Conservation (phyloP, 2,888 invertebrate genomes). For the Chrysopilus asiliformis region DNA sequence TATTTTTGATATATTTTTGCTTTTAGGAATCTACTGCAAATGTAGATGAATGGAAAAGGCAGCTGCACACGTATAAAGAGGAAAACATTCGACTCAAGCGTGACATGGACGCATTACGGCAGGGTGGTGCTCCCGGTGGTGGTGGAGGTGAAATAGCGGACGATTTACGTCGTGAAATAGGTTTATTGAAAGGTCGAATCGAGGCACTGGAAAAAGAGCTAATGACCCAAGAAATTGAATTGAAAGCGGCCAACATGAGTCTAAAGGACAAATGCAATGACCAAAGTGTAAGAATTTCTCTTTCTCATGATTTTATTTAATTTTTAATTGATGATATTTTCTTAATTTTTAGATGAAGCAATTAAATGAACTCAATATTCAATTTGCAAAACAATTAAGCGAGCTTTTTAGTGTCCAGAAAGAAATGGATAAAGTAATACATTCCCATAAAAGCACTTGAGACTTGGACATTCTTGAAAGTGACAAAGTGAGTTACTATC, state of each 20-base stretch:
- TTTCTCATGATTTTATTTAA: background rate
- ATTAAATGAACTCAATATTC: conserved; percentile 29
- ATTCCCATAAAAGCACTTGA: conserved; percentile 35
- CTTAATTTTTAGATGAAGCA: conserved; percentile 26
- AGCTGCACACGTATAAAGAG: conserved; percentile 83
- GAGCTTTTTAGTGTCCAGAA: conserved; percentile 34
- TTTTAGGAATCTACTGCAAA: conserved; percentile 73
- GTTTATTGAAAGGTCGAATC: conserved; percentile 60
- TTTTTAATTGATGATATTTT: background rate
- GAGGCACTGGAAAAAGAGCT: conserved; percentile 72
- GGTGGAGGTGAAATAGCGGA: conserved; percentile 56
- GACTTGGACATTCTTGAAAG: conserved; percentile 29
- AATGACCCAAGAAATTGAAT: conserved; percentile 70
- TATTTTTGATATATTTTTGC: background rate
- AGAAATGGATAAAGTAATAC: conserved; percentile 36
- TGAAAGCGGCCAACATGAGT: conserved; percentile 42
- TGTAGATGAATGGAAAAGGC: conserved; percentile 97
- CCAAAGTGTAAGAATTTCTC: conserved; percentile 47
- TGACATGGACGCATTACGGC: conserved; percentile 57
- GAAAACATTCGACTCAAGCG: conserved; percentile 74
- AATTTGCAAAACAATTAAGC: conserved; percentile 32
- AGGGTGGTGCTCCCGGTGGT: conserved; percentile 38
- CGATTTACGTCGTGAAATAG: conserved; percentile 61
- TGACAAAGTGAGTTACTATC: conserved; percentile 13
- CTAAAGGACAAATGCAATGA: conserved; percentile 45